Percentiles rank a stretch among this genome's conserved stretches.
Conservation (phyloP, 2,797 vertebrate species). For the Danio kyathit region DNA sequence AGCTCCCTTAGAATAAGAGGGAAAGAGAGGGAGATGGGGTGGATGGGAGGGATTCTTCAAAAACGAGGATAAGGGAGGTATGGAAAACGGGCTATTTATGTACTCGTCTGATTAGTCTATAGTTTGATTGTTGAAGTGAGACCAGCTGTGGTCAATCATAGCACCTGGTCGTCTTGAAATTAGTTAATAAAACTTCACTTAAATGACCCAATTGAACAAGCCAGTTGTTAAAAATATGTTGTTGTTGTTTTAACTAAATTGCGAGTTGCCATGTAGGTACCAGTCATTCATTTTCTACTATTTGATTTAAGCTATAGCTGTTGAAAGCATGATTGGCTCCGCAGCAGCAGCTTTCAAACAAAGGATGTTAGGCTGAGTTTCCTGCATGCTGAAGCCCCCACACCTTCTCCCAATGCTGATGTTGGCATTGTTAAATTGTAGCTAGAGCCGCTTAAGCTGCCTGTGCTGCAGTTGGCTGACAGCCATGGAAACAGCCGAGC, state of each 20-base stretch:
- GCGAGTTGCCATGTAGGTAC: neutral
- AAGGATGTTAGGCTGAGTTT: slow-evolving; percentile 15
- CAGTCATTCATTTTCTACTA: neutral
- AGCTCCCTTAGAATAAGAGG: too few species aligned
- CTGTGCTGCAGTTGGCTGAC: slow-evolving; percentile 27
- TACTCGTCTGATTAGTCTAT: too few species aligned
- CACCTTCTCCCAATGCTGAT: slow-evolving; percentile 31
- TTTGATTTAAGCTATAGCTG: neutral
- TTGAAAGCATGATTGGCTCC: slow-evolving; percentile 27
- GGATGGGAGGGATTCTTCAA: too few species aligned
- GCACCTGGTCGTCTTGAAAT: too few species aligned
- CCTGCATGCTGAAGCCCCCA: slow-evolving; percentile 21
- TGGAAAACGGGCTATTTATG: too few species aligned
- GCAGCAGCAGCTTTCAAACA: slow-evolving; percentile 20
- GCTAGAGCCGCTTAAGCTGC: slow-evolving; percentile 22
- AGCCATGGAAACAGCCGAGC: slow-evolving; percentile 31
- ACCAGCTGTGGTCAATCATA: too few species aligned
- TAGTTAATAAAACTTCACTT: neutral
- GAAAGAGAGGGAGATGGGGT: too few species aligned
- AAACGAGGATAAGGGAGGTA: too few species aligned
- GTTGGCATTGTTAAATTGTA: slow-evolving; percentile 24
- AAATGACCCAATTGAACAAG: neutral
- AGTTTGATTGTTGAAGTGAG: too few species aligned
- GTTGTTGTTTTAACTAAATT: slow-evolving; percentile 15
- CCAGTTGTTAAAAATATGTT: neutral